These are phyloP conservation scores for Spea bombifrons DNA, from an alignment of 2,113 vertebrate genomes.

Conservation along the genomic window DNA sequence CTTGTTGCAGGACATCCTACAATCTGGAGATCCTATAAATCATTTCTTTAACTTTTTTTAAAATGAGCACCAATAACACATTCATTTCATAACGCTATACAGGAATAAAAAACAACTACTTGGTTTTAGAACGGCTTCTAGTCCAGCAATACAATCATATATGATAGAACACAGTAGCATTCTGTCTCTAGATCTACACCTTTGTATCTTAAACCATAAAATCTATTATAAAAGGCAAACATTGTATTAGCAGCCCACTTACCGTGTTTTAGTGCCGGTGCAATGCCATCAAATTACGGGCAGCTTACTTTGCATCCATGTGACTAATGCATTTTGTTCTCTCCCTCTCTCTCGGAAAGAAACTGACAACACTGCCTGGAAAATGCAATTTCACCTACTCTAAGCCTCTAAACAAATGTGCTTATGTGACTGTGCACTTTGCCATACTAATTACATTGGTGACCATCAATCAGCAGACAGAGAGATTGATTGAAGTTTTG, in stretches of 20 bases:
- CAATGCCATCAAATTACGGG: not conserved
- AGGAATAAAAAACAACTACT: too few species aligned
- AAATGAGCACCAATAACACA: too few species aligned
- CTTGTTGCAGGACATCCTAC: too few species aligned
- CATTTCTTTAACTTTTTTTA: too few species aligned
- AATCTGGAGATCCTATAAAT: too few species aligned
- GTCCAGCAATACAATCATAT: too few species aligned
- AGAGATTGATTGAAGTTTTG: constrained; percentile 30
- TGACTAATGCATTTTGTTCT: not conserved
- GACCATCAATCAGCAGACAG: constrained; percentile 50
- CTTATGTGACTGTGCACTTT: constrained; percentile 50
- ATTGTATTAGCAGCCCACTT: not conserved
- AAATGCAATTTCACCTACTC: constrained; percentile 53
- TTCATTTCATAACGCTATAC: too few species aligned
- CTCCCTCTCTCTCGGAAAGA: not conserved
- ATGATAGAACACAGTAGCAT: too few species aligned
- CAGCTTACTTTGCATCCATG: not conserved
- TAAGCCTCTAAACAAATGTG: constrained; percentile 46
- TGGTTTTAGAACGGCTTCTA: too few species aligned
- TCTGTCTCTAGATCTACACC: too few species aligned
- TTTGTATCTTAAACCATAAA: too few species aligned
- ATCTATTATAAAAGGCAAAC: not conserved
- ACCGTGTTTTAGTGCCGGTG: not conserved
- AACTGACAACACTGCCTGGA: not conserved
- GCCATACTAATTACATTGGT: constrained; percentile 52